Evolutionary conservation across 2,888 invertebrate genomes (phyloP).

Genomic region (Diogma glabrata): DNA sequence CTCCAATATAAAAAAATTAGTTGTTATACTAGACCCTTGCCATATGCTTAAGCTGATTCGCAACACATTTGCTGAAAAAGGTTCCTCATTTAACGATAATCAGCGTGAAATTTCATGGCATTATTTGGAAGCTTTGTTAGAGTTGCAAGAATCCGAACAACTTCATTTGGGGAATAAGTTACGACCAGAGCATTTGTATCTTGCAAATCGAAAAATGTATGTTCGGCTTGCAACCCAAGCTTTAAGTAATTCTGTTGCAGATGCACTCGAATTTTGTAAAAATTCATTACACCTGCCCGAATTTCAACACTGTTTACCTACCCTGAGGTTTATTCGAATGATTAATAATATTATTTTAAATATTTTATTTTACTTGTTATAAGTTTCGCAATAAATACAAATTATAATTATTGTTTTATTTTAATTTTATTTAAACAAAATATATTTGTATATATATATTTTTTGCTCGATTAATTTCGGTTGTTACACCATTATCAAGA

Average conservation of each 20-base stretch:
- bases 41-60: not conserved
- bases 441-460: too few relatives aligned
- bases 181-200: not conserved
- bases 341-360: conserved; percentile 1
- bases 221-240: not conserved
- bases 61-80: not conserved
- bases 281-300: not conserved
- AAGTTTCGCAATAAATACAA: too few relatives aligned
- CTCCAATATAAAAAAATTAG: not conserved
- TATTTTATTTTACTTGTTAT: too few relatives aligned
- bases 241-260: not conserved
- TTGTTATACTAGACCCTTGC: conserved; percentile 4
- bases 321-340: not conserved
- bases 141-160: not conserved
- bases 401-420: too few relatives aligned
- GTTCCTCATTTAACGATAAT: not conserved
- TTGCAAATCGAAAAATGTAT: not conserved
- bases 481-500: too few relatives aligned
- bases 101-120: not conserved
- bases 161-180: not conserved
- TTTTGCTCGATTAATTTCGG: too few relatives aligned
- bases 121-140: conserved; percentile 1
- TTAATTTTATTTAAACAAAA: too few relatives aligned
- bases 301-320: not conserved
- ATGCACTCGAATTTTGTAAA: not conserved